A percentile compares a stretch with the other conserved stretches of the same genome.
phyloP scores from a whole-genome alignment of 2,797 vertebrate species.

The Rallus crepitans region DNA sequence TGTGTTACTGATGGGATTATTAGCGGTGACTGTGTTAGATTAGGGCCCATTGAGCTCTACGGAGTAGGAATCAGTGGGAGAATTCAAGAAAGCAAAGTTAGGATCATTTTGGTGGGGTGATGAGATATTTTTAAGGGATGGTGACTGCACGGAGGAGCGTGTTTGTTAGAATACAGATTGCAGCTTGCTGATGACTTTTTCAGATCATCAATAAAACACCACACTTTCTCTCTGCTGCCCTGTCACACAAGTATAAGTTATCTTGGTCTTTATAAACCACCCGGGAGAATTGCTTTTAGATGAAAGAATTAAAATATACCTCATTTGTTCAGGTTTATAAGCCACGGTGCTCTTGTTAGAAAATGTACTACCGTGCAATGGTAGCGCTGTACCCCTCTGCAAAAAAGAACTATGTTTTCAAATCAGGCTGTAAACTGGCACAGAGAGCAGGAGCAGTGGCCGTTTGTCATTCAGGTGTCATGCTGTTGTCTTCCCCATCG shows the following conservation, averaged over 20 bases:
- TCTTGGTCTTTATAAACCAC: neutral
- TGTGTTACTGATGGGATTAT: neutral
- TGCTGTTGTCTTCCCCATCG: neutral
- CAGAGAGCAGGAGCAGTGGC: neutral
- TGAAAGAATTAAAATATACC: constrained; percentile 29
- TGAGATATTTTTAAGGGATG: neutral
- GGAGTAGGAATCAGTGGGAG: neutral
- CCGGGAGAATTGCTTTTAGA: constrained; percentile 20
- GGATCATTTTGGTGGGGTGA: neutral
- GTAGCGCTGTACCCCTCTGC: neutral
- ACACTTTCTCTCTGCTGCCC: neutral
- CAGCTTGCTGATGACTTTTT: neutral
- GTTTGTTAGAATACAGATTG: neutral
- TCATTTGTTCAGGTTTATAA: constrained; percentile 27
- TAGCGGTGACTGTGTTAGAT: neutral
- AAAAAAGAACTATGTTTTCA: neutral
- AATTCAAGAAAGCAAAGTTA: neutral
- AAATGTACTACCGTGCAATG: fast-evolving
- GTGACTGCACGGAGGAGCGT: neutral
- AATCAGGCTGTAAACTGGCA: neutral
- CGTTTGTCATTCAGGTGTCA: neutral
- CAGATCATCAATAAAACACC: constrained; percentile 2
- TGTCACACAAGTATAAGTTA: constrained; percentile 24
- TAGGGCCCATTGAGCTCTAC: neutral
- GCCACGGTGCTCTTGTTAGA: neutral